Percentiles rank a stretch among this genome's conserved stretches.
Conservation (phyloP, 1,140 invertebrate species). For the Melipona quadrifasciata region DNA sequence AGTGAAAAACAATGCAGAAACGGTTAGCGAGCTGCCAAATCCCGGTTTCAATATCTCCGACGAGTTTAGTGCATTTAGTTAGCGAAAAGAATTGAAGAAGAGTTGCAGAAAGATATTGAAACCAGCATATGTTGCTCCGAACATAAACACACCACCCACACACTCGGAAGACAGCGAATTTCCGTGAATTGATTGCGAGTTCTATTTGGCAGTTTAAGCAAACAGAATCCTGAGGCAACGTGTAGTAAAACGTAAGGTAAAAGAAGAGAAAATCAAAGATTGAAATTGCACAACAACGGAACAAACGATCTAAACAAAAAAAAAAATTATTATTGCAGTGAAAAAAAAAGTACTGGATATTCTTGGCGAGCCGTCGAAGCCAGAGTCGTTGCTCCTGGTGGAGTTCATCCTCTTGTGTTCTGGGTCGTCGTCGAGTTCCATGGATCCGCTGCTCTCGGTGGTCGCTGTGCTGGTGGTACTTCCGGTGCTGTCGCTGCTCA, state of each 20-base stretch:
- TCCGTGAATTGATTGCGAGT: too few species aligned
- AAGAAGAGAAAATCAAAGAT: not conserved
- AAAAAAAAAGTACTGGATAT: slow-evolving; percentile 73
- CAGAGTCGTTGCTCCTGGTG: slow-evolving; percentile 80
- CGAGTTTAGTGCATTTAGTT: not conserved
- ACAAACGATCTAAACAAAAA: slow-evolving; percentile 8
- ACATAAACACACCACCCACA: not conserved
- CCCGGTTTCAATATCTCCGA: too few species aligned
- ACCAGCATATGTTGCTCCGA: not conserved
- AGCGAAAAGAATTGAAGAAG: not conserved
- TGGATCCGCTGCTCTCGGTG: slow-evolving; percentile 73
- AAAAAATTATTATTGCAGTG: not conserved
- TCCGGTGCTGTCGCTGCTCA: slow-evolving; percentile 79
- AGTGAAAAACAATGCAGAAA: too few species aligned
- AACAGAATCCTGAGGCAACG: not conserved
- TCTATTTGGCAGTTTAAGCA: not conserved
- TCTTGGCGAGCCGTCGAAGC: slow-evolving; percentile 80
- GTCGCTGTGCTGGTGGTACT: slow-evolving; percentile 75
- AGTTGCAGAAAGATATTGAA: not conserved
- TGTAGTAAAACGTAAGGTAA: not conserved
- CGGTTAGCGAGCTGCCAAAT: not conserved
- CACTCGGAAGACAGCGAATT: not conserved
- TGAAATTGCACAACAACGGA: not conserved
- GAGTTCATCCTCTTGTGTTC: slow-evolving; percentile 77
- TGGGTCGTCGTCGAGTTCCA: slow-evolving; percentile 73